Conservation (phyloP, 2,888 invertebrate species). For the Conistra vaccinii region DNA sequence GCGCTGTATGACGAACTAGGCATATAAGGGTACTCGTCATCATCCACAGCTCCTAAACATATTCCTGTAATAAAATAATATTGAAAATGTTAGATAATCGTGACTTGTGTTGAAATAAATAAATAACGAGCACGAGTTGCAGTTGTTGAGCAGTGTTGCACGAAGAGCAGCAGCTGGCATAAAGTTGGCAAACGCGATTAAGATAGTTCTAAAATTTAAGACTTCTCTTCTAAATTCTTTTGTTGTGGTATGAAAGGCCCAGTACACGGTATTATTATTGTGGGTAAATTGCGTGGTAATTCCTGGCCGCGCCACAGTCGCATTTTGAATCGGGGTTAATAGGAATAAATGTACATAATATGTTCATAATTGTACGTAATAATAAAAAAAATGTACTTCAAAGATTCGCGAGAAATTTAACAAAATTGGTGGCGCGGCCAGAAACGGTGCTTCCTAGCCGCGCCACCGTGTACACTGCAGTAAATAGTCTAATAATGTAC, state of each 20-base stretch:
- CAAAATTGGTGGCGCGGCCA: too few relatives aligned
- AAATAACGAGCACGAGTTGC: not conserved
- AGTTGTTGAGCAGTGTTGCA: too few relatives aligned
- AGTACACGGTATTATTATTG: not conserved
- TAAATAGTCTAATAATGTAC: too few relatives aligned
- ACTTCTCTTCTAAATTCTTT: not conserved
- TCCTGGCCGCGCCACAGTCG: too few relatives aligned
- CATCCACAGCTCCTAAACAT: constrained; percentile 77
- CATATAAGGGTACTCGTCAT: constrained; percentile 74
- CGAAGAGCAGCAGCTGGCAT: not conserved
- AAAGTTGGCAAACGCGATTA: not conserved
- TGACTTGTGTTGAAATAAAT: not conserved
- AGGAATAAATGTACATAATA: too few relatives aligned
- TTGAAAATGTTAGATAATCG: not conserved
- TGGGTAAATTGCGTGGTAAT: too few relatives aligned
- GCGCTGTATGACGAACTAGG: constrained; percentile 65
- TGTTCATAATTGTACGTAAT: too few relatives aligned
- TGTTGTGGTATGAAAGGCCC: not conserved
- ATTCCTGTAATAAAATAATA: constrained; percentile 70
- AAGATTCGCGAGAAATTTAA: too few relatives aligned
- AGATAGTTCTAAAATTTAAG: not conserved
- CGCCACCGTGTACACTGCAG: too few relatives aligned
- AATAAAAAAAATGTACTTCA: too few relatives aligned
- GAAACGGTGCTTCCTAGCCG: too few relatives aligned
- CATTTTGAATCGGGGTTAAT: too few relatives aligned